These are phyloP conservation scores for Drosophila falleni DNA, from an alignment of 2,888 invertebrate species.

Conservation along the genomic window DNA sequence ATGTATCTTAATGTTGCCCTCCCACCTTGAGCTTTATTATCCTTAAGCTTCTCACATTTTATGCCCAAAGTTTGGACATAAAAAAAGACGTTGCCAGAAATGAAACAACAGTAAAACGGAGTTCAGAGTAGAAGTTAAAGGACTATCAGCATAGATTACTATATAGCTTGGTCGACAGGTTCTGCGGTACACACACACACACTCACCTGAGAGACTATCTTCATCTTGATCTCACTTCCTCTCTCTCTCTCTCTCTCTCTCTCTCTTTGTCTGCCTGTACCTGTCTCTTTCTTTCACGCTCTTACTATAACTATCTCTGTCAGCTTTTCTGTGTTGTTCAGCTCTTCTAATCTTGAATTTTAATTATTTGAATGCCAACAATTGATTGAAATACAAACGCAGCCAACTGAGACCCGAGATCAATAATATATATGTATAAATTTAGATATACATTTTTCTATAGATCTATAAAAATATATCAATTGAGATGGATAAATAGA, in stretches of 20 bases:
- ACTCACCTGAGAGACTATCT: slow-evolving; percentile 32
- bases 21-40: slow-evolving; percentile 46
- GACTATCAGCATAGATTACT: slow-evolving; percentile 7
- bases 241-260: neutral
- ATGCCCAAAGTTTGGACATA: slow-evolving; percentile 56
- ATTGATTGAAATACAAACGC: neutral
- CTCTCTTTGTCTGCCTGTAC: neutral
- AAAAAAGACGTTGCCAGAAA: slow-evolving; percentile 28
- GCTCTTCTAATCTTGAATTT: neutral
- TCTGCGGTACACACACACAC: slow-evolving; percentile 18
- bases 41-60: slow-evolving; percentile 45
- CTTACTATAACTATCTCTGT: neutral
- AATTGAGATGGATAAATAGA: neutral
- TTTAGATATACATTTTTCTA: neutral
- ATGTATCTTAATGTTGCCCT: slow-evolving; percentile 21
- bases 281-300: neutral
- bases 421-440: neutral
- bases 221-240: neutral
- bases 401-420: neutral
- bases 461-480: neutral
- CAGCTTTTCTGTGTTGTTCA: neutral
- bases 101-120: neutral
- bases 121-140: neutral
- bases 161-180: neutral
- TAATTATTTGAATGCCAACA: neutral